Evolutionary conservation across 2,888 invertebrate genomes (phyloP).

Genomic region (Glaucopsyche alexis): DNA sequence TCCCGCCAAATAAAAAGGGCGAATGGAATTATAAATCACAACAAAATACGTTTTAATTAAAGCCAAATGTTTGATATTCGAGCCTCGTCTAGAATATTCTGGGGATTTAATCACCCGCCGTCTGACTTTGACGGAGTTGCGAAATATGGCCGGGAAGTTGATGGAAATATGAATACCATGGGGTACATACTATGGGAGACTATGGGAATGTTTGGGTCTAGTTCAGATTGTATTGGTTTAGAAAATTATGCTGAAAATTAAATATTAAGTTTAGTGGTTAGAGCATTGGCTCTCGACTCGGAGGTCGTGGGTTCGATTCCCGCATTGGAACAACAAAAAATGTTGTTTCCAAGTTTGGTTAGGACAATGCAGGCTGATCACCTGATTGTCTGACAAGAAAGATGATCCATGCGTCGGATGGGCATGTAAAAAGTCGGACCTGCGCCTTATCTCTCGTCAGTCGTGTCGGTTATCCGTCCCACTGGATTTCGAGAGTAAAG

Average conservation of each 20-base stretch:
- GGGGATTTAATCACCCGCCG: constrained; percentile 34
- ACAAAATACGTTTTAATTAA: constrained; percentile 22
- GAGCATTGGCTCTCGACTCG: too few species aligned
- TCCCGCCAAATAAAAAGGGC: background rate
- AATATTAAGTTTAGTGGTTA: too few species aligned
- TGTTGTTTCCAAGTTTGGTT: too few species aligned
- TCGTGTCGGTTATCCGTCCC: too few species aligned
- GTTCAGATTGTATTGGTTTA: background rate
- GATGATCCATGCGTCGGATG: too few species aligned
- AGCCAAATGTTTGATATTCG: constrained; percentile 38
- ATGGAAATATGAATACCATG: constrained; percentile 9
- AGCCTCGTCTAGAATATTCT: constrained; percentile 37
- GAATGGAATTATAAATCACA: background rate
- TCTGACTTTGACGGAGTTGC: constrained; percentile 33
- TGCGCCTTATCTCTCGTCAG: too few species aligned
- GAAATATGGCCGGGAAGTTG: constrained; percentile 27
- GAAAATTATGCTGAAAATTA: background rate
- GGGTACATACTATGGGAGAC: background rate
- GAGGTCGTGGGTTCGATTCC: too few species aligned
- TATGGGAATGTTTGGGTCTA: background rate
- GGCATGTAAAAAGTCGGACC: too few species aligned
- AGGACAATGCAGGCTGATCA: too few species aligned
- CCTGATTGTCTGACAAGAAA: too few species aligned
- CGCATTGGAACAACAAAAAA: too few species aligned
- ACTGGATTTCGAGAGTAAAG: too few species aligned